phyloP scores from a whole-genome alignment of 2,113 vertebrate genomes.

The Alligator mississippiensis region DNA sequence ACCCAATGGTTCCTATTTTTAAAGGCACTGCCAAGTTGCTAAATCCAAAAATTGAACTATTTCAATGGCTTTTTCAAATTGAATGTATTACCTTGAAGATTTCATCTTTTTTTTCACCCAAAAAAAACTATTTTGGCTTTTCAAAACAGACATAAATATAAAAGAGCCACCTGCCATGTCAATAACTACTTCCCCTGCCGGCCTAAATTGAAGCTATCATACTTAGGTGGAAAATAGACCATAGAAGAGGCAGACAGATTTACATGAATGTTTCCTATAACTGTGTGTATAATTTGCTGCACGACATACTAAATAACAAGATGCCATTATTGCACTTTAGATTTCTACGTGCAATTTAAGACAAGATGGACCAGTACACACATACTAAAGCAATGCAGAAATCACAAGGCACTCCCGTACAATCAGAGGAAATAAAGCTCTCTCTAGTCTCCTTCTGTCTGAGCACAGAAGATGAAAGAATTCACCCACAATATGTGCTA shows the following conservation, averaged over 20 bases:
- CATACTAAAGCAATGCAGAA: background rate
- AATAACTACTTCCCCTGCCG: background rate
- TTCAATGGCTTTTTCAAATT: background rate
- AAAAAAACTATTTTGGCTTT: background rate
- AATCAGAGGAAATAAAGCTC: accelerated
- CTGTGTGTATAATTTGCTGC: accelerated
- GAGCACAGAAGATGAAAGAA: background rate
- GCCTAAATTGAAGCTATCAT: background rate
- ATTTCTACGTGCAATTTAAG: background rate
- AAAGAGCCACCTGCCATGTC: background rate
- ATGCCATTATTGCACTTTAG: background rate
- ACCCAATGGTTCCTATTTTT: background rate
- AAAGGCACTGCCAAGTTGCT: background rate
- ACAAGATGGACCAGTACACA: background rate
- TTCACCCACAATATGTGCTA: accelerated
- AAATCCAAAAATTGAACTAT: conserved; percentile 24
- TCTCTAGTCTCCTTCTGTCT: background rate
- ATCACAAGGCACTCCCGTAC: background rate
- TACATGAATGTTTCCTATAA: accelerated
- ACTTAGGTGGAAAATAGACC: background rate
- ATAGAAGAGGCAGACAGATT: background rate
- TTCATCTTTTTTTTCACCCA: background rate
- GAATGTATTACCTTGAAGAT: background rate
- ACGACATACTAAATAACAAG: background rate
- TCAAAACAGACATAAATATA: conserved; percentile 12